Evolutionary conservation across 2,888 invertebrate genomes (phyloP).

Genomic region (Tenthredo scrophulariae): DNA sequence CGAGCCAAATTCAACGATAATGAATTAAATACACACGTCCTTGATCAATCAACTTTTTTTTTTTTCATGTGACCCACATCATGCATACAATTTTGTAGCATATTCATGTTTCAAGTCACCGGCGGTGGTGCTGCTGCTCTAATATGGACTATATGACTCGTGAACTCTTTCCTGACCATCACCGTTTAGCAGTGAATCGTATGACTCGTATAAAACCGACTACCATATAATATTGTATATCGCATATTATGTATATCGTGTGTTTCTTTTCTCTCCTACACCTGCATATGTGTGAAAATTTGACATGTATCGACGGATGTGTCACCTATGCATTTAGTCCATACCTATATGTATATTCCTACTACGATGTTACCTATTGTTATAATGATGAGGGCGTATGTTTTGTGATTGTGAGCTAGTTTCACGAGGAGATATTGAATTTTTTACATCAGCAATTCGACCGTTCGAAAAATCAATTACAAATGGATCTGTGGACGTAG

Average conservation of each 20-base stretch:
- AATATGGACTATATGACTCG: not conserved
- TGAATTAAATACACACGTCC: not conserved
- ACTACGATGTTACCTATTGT: constrained; percentile 2
- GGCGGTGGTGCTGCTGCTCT: not conserved
- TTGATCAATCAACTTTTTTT: not conserved
- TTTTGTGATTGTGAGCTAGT: not conserved
- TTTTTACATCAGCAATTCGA: not conserved
- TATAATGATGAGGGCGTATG: not conserved
- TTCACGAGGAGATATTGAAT: constrained; percentile 1
- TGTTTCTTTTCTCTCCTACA: not conserved
- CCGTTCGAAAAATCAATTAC: not conserved
- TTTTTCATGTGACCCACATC: not conserved
- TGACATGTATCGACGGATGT: constrained; percentile 4
- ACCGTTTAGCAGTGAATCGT: not conserved
- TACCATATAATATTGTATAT: not conserved
- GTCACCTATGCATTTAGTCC: too few species aligned
- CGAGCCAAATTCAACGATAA: not conserved
- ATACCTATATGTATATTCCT: not conserved
- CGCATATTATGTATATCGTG: not conserved
- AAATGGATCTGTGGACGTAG: too few species aligned
- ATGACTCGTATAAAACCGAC: not conserved
- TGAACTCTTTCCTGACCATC: not conserved
- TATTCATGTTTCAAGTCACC: not conserved
- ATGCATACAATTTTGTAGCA: not conserved
- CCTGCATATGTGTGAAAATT: not conserved